phyloP scores from a whole-genome alignment of 2,888 invertebrate species.

The Invenusta paracnida region DNA sequence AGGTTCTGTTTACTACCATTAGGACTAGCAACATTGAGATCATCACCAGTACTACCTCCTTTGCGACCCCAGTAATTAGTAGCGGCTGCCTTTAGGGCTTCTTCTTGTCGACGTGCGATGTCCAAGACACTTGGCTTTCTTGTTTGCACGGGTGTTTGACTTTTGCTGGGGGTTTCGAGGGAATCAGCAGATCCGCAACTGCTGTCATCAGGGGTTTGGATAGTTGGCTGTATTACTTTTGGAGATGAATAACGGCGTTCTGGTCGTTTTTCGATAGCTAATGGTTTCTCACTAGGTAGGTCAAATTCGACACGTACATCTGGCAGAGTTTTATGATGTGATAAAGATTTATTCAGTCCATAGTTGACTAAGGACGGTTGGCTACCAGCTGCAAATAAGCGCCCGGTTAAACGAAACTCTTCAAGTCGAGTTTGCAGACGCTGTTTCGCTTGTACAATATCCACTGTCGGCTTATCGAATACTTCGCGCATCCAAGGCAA shows the following conservation, averaged over 20 bases:
- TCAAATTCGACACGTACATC: background rate
- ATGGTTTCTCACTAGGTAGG: background rate
- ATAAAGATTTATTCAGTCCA: background rate
- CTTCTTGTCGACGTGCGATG: slow-evolving; percentile 5
- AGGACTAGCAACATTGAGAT: slow-evolving; percentile 10
- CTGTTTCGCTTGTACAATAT: background rate
- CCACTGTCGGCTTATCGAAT: background rate
- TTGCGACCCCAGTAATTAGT: background rate
- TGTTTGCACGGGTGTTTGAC: background rate
- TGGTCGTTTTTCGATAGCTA: no score
- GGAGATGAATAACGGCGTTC: no score
- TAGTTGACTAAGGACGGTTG: background rate
- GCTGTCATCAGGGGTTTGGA: background rate
- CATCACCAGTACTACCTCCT: background rate
- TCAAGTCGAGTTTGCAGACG: background rate
- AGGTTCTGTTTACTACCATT: slow-evolving; percentile 10
- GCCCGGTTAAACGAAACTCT: background rate
- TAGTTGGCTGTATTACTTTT: background rate
- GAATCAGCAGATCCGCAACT: background rate
- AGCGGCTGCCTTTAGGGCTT: background rate
- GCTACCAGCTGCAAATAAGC: background rate
- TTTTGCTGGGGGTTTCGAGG: background rate
- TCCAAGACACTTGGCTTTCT: background rate
- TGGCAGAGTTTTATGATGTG: background rate
- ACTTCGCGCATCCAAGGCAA: background rate